These are phyloP conservation scores for Metopia argyrocephala DNA, from an alignment of 2,888 invertebrate genomes.

Conservation along the genomic window DNA sequence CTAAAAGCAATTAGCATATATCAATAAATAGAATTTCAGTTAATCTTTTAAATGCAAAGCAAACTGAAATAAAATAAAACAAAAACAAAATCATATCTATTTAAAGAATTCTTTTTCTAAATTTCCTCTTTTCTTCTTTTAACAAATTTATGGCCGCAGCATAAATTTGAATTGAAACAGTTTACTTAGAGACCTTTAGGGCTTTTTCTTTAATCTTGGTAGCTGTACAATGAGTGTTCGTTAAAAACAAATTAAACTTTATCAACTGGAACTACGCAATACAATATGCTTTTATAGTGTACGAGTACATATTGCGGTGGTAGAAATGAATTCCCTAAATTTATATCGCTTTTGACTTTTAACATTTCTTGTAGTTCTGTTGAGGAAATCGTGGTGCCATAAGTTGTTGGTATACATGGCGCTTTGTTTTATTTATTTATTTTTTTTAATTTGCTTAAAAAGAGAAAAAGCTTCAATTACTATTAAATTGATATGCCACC, in stretches of 20 bases:
- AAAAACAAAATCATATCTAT: neutral
- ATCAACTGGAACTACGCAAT: constrained; percentile 54
- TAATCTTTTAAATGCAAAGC: neutral
- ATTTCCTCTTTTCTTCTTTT: neutral
- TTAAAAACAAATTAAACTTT: constrained; percentile 58
- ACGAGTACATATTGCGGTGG: constrained; percentile 9
- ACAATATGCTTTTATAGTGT: constrained; percentile 29
- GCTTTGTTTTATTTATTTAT: neutral
- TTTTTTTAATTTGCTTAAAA: neutral
- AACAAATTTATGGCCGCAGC: constrained; percentile 16
- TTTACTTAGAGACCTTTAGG: constrained; percentile 45
- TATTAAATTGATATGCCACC: constrained; percentile 53
- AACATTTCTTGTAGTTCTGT: constrained; percentile 38
- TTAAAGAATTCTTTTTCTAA: neutral
- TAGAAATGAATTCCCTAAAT: neutral
- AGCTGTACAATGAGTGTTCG: constrained; percentile 9
- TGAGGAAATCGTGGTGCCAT: neutral
- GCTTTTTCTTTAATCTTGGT: constrained; percentile 16
- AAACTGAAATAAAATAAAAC: neutral
- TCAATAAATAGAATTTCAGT: constrained; percentile 37
- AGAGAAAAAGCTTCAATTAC: constrained; percentile 33
- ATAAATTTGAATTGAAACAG: constrained; percentile 53
- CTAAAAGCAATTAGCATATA: constrained; percentile 51
- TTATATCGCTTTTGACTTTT: constrained; percentile 60
- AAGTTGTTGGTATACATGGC: neutral